Percentiles rank a stretch among this genome's conserved stretches.
Conservation (phyloP, 2,797 vertebrate genomes). For the Sandelia bainsii region DNA sequence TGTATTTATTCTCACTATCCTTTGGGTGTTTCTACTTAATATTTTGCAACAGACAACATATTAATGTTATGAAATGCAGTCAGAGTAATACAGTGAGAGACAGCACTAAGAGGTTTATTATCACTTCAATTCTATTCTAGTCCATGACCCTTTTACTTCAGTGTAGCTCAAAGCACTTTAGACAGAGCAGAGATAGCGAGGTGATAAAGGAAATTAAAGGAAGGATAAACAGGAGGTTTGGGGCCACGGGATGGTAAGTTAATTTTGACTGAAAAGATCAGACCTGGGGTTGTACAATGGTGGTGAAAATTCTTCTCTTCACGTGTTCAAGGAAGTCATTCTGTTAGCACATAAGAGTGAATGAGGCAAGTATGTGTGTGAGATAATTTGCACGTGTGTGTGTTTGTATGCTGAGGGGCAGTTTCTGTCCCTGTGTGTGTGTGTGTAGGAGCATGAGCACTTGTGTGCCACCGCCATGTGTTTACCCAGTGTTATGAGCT, state of each 20-base stretch:
- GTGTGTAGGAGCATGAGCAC: constrained; percentile 19
- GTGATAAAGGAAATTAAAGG: constrained; percentile 46
- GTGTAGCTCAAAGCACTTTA: constrained; percentile 42
- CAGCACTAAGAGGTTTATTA: constrained; percentile 37
- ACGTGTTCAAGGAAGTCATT: constrained; percentile 37
- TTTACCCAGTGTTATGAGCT: constrained; percentile 72
- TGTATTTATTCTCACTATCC: constrained; percentile 35
- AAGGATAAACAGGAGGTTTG: constrained; percentile 39
- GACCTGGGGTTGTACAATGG: constrained; percentile 23
- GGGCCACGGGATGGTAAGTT: constrained; percentile 44
- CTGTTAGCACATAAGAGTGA: constrained; percentile 28
- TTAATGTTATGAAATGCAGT: constrained; percentile 44
- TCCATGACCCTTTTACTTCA: constrained; percentile 21
- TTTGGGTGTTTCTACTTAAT: constrained; percentile 40
- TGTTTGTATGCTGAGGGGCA: constrained; percentile 24
- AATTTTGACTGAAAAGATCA: constrained; percentile 59
- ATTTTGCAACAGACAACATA: constrained; percentile 42
- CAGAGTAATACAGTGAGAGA: constrained; percentile 48
- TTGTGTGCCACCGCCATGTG: constrained; percentile 65
- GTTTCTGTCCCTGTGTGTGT: constrained; percentile 19
- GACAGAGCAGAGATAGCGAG: constrained; percentile 17
- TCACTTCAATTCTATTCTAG: constrained; percentile 37
- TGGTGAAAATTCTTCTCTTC: constrained; percentile 43
- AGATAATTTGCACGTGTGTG: not conserved
- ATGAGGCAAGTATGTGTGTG: constrained; percentile 7